Evolutionary conservation across 2,113 vertebrate species (phyloP).

Genomic region (Bubo blakistoni): DNA sequence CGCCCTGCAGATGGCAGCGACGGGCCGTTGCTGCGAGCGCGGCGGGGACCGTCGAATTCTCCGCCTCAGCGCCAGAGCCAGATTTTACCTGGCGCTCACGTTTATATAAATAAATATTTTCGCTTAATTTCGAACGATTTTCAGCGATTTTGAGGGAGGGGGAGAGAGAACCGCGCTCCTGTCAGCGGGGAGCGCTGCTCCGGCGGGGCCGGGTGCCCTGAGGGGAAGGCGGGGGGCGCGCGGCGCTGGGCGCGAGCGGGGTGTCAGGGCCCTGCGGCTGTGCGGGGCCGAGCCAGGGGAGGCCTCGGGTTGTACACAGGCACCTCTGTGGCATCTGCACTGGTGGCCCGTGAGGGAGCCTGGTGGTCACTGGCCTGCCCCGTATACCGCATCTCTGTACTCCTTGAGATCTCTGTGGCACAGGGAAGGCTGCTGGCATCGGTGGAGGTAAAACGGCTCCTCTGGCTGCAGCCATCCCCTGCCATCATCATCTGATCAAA

Average conservation of each 20-base stretch:
- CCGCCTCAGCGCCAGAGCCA: neutral
- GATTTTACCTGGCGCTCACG: neutral
- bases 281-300: no score
- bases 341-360: neutral
- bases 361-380: no score
- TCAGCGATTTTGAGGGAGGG: neutral
- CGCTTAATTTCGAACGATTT: neutral
- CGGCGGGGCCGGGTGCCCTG: neutral
- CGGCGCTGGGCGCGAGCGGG: no score
- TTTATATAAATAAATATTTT: neutral
- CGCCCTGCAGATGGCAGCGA: neutral
- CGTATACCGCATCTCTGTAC: accelerated
- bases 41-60: no score
- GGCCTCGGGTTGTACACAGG: no score
- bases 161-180: neutral
- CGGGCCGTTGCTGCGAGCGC: neutral
- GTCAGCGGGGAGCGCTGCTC: neutral
- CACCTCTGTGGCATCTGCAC: neutral
- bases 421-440: accelerated
- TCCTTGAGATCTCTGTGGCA: neutral
- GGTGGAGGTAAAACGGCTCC: neutral
- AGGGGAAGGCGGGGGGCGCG: neutral
- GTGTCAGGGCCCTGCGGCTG: accelerated
- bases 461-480: neutral
- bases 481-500: accelerated